A percentile compares a stretch with the other conserved stretches of the same genome.
phyloP scores from a whole-genome alignment of 2,888 invertebrate genomes.

The Tuberolachnus salignus region DNA sequence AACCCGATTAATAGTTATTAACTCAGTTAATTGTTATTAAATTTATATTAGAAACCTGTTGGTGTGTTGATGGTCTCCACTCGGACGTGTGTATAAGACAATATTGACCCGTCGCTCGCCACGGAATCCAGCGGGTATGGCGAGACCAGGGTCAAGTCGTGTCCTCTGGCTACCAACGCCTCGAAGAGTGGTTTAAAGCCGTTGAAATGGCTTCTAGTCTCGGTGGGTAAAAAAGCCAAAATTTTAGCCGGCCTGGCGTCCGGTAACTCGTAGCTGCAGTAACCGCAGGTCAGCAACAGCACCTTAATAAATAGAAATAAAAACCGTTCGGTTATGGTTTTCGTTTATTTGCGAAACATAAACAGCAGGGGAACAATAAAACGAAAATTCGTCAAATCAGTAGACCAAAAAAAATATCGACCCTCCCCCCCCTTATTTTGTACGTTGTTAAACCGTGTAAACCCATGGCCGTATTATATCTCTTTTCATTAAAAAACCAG shows the following conservation, averaged over 20 bases:
- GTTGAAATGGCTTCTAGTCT: constrained; percentile 34
- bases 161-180: constrained; percentile 30
- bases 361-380: no score
- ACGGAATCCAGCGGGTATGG: constrained; percentile 11
- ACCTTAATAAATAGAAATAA: constrained; percentile 5
- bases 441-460: no score
- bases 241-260: background rate
- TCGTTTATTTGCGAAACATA: no score
- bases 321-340: no score
- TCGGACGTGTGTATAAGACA: constrained; percentile 9
- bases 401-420: no score
- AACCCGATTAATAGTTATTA: no score
- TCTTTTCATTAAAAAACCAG: no score
- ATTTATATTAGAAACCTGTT: background rate
- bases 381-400: no score
- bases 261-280: background rate
- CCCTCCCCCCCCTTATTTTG: no score
- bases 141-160: constrained; percentile 42
- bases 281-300: background rate
- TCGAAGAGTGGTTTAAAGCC: constrained; percentile 30
- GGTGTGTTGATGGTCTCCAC: background rate
- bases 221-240: constrained; percentile 31
- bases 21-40: no score
- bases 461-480: no score
- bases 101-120: background rate